Base-by-base conservation (phyloP, 2,888 invertebrate species). In the Ernsta delagoae region DNA sequence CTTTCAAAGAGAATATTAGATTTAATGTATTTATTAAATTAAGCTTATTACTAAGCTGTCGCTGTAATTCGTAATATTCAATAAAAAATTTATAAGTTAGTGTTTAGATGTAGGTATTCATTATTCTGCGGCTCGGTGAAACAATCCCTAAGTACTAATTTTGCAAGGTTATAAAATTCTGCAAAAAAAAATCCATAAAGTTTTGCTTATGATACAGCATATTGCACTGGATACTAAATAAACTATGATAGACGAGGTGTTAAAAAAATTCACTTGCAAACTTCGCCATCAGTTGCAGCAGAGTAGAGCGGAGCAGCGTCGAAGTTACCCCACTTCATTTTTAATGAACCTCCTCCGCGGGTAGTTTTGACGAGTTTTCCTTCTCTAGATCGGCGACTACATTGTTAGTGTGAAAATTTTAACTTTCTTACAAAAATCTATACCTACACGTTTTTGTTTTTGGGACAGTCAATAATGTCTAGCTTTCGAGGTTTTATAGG, bases 291-390 rank as follows among this genome's bases (percentile, higher is more conserved):
- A 24, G 39, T 54, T 54, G 59, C 31, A 69, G 59, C 64, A 45
- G 59, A 4, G 5, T 36, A 36, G 36, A 36, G 36, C 36, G 24
- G 54, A 6, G n/a, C 39, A 39, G 54, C 53, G 41, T 9, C 31
- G 7, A 63, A 63, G 63, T 63, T 63, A n/a, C 24, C n/a, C n/a
- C n/a, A n/a, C n/a, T 50, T 11, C 59, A 65, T 59, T 65, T 41
- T 65, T 65, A 65, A 65, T 65, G 48, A 64, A 50, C 59, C 11
- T 54, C n/a, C n/a, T 43, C 11, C 36, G 16, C 31, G 48, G 59
- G 1, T 48, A 39, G 59, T 31, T 12, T 24, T 12, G n/a, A 12
- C 45, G 45, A 48, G 45, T 48, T 48, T 12, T 12, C 45, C 45
- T 48, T n/a, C 45, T 48, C n/a, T 12, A 4, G 12, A 12, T 48